A percentile compares a stretch with the other conserved stretches of the same genome.
Conservation (phyloP, 2,113 vertebrate species). For the Ranitomeya variabilis region DNA sequence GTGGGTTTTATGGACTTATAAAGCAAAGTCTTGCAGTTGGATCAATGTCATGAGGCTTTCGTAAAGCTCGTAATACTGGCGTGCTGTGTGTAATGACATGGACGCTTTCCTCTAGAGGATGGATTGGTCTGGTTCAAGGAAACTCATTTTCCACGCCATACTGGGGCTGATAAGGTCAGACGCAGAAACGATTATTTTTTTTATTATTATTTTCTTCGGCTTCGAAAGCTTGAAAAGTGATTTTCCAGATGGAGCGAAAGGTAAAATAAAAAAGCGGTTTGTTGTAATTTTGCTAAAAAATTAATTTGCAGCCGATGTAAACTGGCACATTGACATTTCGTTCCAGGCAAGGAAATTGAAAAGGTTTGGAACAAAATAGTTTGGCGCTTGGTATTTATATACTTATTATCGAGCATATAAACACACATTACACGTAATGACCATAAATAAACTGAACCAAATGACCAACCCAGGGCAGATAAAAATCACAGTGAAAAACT, state of each 20-base stretch:
- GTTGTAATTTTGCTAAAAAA: conserved; percentile 47
- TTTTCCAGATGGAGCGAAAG: conserved; percentile 47
- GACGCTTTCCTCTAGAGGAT: neutral
- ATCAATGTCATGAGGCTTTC: conserved; percentile 61
- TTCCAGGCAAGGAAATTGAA: conserved; percentile 52
- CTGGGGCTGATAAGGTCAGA: conserved; percentile 35
- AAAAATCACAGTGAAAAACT: neutral
- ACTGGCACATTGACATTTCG: conserved; percentile 40
- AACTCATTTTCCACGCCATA: conserved; percentile 47
- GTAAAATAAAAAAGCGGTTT: conserved; percentile 42
- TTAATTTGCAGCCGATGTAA: conserved; percentile 47
- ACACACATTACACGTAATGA: conserved; percentile 30
- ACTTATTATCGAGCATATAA: conserved; percentile 37
- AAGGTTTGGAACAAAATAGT: conserved; percentile 31
- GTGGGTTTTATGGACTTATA: conserved; percentile 68
- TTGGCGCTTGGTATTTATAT: conserved; percentile 23
- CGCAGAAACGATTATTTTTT: conserved; percentile 39
- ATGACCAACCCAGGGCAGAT: conserved; percentile 15
- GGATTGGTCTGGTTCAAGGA: conserved; percentile 15
- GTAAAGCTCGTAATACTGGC: conserved; percentile 65
- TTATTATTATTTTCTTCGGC: conserved; percentile 15
- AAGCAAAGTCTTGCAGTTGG: conserved; percentile 64
- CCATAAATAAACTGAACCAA: conserved; percentile 48
- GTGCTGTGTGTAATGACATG: conserved; percentile 47
- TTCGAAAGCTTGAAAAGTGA: conserved; percentile 35